Conservation (phyloP, 2,113 vertebrate genomes). For the Cebidichthys violaceus region DNA sequence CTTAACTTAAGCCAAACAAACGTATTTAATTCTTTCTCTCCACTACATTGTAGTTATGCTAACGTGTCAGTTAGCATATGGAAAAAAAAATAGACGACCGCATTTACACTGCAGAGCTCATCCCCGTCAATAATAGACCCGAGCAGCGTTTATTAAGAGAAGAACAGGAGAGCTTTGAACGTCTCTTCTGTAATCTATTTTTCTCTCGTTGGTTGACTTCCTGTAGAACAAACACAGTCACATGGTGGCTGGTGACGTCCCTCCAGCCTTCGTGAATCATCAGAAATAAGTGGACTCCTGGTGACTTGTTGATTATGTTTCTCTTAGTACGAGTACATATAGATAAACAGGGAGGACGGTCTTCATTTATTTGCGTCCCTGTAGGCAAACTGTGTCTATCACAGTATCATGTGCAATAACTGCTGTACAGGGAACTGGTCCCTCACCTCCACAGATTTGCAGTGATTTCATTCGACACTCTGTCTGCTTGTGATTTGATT, state of each 20-base stretch:
- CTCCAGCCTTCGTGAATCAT: constrained; percentile 1
- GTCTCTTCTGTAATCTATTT: background rate
- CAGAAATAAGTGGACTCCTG: background rate
- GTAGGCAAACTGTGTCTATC: background rate
- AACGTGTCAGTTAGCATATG: background rate
- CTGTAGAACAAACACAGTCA: constrained; percentile 21
- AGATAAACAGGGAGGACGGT: background rate
- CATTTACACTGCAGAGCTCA: background rate
- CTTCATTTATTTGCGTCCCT: background rate
- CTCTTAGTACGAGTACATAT: background rate
- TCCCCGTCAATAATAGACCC: background rate
- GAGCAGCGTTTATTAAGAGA: background rate
- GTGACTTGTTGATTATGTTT: constrained; percentile 10
- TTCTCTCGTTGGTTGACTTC: background rate
- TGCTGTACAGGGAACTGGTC: background rate
- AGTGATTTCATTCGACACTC: constrained; percentile 1
- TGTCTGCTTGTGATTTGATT: constrained; percentile 23
- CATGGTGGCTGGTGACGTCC: background rate
- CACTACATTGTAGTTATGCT: background rate
- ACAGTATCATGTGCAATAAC: background rate
- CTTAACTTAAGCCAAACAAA: background rate
- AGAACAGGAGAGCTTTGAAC: constrained; percentile 17
- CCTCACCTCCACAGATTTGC: background rate
- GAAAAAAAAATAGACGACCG: background rate
- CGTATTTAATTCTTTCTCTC: constrained; percentile 1